These are phyloP conservation scores for Erinaceus europaeus DNA, from an alignment of 2,113 vertebrate species.

Conservation along the genomic window DNA sequence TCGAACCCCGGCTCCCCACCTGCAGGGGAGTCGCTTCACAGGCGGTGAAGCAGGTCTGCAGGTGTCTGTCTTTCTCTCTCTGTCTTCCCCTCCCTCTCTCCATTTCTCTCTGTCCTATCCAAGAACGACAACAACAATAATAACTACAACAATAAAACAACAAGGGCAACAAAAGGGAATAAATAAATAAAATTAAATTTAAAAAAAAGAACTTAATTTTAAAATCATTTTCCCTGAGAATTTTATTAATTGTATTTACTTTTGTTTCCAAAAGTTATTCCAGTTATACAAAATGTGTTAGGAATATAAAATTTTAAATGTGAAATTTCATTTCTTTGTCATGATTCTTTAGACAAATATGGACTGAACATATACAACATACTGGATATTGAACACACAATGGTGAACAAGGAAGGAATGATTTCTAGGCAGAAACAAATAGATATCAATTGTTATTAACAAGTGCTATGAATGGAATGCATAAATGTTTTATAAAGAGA, in stretches of 20 bases:
- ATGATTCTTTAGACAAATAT: background rate
- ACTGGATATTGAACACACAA: background rate
- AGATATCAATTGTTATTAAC: background rate
- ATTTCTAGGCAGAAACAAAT: background rate
- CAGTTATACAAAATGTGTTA: slow-evolving; percentile 18
- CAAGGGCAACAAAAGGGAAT: too few relatives aligned
- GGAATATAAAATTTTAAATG: background rate
- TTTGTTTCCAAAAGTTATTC: background rate
- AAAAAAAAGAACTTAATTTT: too few relatives aligned
- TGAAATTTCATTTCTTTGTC: background rate
- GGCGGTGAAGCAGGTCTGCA: too few relatives aligned
- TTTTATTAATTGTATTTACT: background rate
- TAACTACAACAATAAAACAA: too few relatives aligned
- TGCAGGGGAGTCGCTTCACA: too few relatives aligned
- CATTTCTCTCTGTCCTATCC: too few relatives aligned
- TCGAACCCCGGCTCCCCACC: too few relatives aligned
- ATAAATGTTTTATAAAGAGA: background rate
- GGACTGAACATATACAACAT: background rate
- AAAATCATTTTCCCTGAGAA: background rate
- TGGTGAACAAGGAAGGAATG: background rate
- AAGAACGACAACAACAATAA: too few relatives aligned
- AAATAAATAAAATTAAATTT: too few relatives aligned
- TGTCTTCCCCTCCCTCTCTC: too few relatives aligned
- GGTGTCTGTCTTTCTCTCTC: too few relatives aligned
- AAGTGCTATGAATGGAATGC: background rate